These are phyloP conservation scores for Premnoplex brunnescens DNA, from an alignment of 2,797 vertebrate genomes.

Conservation along the genomic window DNA sequence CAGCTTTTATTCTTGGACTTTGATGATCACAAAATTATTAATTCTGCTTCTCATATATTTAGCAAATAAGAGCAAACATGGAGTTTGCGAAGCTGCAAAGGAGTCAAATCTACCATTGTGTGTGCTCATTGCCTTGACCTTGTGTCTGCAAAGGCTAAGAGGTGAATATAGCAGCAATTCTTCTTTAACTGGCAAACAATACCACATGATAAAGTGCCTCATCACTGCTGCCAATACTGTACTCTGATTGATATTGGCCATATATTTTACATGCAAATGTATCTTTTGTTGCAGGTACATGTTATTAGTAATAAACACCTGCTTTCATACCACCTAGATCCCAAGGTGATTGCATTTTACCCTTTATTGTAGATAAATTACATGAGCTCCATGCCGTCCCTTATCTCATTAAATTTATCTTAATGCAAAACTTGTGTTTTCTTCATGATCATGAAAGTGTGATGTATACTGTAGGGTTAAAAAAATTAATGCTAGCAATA, in stretches of 20 bases:
- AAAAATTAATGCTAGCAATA: background rate
- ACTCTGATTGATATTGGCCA: background rate
- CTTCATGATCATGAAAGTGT: background rate
- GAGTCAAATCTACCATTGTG: background rate
- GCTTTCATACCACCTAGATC: background rate
- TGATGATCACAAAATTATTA: background rate
- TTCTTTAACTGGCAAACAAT: background rate
- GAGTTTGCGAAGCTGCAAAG: background rate
- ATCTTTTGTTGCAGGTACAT: background rate
- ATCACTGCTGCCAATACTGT: background rate
- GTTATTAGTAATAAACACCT: background rate
- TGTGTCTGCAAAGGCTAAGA: background rate
- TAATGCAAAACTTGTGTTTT: background rate
- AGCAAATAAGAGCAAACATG: background rate
- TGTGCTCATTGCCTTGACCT: background rate
- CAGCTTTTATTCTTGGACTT: background rate
- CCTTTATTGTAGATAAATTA: conserved; percentile 3
- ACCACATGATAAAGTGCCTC: background rate
- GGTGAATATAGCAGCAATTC: background rate
- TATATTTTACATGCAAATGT: background rate
- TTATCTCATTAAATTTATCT: conserved; percentile 20
- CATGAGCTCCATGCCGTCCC: background rate
- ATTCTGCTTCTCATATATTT: background rate
- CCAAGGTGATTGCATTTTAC: background rate
- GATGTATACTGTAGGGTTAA: background rate